Base-by-base conservation (phyloP, 1,140 invertebrate genomes). In the Drosophila repleta region DNA sequence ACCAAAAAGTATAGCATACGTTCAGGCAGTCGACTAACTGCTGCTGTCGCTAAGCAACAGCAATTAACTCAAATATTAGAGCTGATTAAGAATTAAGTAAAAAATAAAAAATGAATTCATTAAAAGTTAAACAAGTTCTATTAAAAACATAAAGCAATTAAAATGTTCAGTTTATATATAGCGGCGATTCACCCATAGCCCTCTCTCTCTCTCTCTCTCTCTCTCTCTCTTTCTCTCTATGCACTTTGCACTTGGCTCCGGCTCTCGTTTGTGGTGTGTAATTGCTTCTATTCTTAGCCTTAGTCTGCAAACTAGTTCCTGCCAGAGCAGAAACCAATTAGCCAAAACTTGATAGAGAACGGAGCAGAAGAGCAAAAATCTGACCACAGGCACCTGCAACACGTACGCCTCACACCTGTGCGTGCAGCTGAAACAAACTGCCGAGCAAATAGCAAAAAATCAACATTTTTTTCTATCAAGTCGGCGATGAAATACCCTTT, bases 1-100 rank as follows among this genome's bases (percentile, higher is more conserved):
- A 35, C n/a, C 13, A 11, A 53, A 20, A 48, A 10, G 2, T 26
- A 43, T 43, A 48, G 78, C 78, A 87, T 85, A 85, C 82, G 85
- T 77, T 85, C 48, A 15, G 81, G 81, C 64, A 45, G 41, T 18
- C 4, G 18, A 10, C 13, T 13, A 51, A 51, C 17, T 3, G 32
- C 32, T 35, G 29, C n/a, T n/a, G 2, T 3, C 4, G 2, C 21
- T 3, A 26, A 17, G 6, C 39, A 41, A 17, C 32, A 24, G 2
- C 21, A 24, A 24, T 24, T 24, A 35, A 3, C 26, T 35, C n/a
- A 41, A 15, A 41, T 6, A 29, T 8, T 8, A 6, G 2, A 29
- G 29, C 8, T 26, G 1, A 29, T 8, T 29, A 6, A 8, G 1
- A 41, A 10, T 13, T 48, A 17, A 32, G 7, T 26, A 48, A 10